Conservation (phyloP, 1,140 invertebrate genomes). For the Cydia splendana region DNA sequence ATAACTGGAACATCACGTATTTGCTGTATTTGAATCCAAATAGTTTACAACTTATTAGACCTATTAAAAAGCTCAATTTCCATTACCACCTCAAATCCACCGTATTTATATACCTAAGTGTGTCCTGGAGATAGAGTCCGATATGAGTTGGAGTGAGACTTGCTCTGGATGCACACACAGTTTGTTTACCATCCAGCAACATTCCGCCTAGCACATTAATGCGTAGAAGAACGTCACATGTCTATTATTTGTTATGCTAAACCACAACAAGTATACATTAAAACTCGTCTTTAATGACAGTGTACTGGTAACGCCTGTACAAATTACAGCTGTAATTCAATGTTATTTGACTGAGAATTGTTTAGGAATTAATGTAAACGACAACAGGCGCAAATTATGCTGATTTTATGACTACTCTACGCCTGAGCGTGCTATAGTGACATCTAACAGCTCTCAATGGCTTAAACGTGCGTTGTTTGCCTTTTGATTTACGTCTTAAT, state of each 20-base stretch:
- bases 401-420: conserved; percentile 46
- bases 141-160: background rate
- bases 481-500: conserved; percentile 30
- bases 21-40: too few relatives aligned
- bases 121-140: background rate
- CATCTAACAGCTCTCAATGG: conserved; percentile 36
- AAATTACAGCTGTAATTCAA: conserved; percentile 61
- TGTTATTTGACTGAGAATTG: conserved; percentile 54
- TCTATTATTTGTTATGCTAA: conserved; percentile 73
- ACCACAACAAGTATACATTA: conserved; percentile 46
- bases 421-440: conserved; percentile 34
- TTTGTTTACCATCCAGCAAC: conserved; percentile 41
- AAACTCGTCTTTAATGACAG: conserved; percentile 59
- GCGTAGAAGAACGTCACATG: conserved; percentile 51
- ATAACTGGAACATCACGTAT: too few relatives aligned
- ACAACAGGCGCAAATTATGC: conserved; percentile 52
- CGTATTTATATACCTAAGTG: background rate
- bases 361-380: conserved; percentile 56
- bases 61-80: too few relatives aligned
- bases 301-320: conserved; percentile 45
- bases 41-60: too few relatives aligned
- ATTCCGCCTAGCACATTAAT: conserved; percentile 42
- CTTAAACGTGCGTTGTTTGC: conserved; percentile 30
- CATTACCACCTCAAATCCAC: too few relatives aligned
- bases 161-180: conserved; percentile 23